Percentiles rank a stretch among this genome's conserved stretches.
Conservation (phyloP, 2,113 vertebrate genomes). For the Willisornis vidua region DNA sequence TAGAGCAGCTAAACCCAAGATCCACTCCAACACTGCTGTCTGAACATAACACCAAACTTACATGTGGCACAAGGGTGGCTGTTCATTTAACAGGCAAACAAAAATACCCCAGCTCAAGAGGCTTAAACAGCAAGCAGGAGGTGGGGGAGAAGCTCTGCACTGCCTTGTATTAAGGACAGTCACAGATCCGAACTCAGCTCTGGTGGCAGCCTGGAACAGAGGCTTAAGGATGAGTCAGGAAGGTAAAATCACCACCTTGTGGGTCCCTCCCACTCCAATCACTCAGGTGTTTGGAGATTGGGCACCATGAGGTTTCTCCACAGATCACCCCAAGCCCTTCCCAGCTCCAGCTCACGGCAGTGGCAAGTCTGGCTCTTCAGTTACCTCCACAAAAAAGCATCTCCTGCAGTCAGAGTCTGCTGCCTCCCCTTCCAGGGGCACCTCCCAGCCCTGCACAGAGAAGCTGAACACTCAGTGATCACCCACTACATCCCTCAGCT, state of each 20-base stretch:
- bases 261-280: neutral
- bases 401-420: neutral
- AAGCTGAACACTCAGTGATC: neutral
- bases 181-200: neutral
- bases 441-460: neutral
- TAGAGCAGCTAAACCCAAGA: neutral
- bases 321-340: neutral
- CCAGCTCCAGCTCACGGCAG: rapidly evolving
- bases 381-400: neutral
- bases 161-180: neutral
- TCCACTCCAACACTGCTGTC: neutral
- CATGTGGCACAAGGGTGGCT: neutral
- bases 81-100: neutral
- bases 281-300: neutral
- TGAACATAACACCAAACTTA: neutral
- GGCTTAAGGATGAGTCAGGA: neutral
- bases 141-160: rapidly evolving
- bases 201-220: neutral
- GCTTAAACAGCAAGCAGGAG: neutral
- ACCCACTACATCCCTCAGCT: neutral
- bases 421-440: neutral
- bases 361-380: neutral
- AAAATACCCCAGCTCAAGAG: neutral
- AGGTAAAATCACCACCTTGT: neutral
- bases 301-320: neutral